Evolutionary conservation across 2,888 invertebrate species (phyloP).

Genomic region (Chrysopilus asiliformis): DNA sequence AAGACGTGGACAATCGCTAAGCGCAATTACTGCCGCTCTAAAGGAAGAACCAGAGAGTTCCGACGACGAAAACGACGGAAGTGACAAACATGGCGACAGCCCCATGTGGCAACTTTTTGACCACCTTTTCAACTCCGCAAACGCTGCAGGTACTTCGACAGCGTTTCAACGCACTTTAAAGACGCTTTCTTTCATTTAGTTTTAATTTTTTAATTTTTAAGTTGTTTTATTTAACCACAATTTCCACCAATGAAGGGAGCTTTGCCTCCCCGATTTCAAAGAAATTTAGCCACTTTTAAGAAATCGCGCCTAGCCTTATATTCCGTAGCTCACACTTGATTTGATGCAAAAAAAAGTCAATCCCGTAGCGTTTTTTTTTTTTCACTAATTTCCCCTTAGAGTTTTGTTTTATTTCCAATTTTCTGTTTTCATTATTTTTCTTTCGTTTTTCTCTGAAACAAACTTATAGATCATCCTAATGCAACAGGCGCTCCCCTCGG

Average conservation of each 20-base stretch:
- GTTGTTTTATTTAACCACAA: neutral
- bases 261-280: neutral
- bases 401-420: constrained; percentile 12
- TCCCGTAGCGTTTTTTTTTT: constrained; percentile 1
- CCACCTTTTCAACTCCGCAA: constrained; percentile 54
- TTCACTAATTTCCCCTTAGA: no score
- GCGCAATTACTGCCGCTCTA: constrained; percentile 26
- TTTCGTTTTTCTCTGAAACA: constrained; percentile 9
- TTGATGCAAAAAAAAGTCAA: neutral
- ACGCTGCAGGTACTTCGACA: constrained; percentile 40
- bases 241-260: no score
- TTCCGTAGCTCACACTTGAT: no score
- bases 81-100: constrained; percentile 46
- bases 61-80: constrained; percentile 50
- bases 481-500: constrained; percentile 63
- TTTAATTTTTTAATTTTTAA: constrained; percentile 2
- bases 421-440: constrained; percentile 14
- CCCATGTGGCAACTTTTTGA: constrained; percentile 88
- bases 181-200: no score
- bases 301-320: no score
- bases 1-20: constrained; percentile 50
- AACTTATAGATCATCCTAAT: constrained; percentile 30
- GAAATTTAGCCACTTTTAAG: no score
- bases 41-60: constrained; percentile 48
- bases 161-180: no score